phyloP scores from a whole-genome alignment of 2,797 vertebrate species.

The Eulemur albifrons region DNA sequence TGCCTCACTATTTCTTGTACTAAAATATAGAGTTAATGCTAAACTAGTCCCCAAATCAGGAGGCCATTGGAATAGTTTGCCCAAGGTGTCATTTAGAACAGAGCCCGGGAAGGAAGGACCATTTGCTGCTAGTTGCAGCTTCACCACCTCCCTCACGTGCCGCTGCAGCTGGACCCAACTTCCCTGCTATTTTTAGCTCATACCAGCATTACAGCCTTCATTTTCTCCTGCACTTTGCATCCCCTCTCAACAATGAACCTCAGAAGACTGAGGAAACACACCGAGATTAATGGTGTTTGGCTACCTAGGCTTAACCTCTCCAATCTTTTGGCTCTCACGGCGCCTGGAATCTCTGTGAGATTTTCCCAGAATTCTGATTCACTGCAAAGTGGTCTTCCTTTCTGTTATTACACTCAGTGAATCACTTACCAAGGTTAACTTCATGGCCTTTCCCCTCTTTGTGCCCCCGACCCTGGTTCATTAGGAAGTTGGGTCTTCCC shows the following conservation, averaged over 20 bases:
- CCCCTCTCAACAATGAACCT: neutral
- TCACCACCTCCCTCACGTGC: neutral
- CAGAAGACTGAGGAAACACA: neutral
- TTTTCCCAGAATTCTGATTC: conserved; percentile 56
- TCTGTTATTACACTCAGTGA: conserved; percentile 6
- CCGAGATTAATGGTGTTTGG: conserved; percentile 24
- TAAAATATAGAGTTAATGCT: neutral
- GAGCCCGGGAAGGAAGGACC: neutral
- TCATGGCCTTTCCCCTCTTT: neutral
- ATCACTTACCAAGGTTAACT: conserved; percentile 33
- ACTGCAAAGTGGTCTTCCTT: neutral
- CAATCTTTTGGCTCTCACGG: neutral
- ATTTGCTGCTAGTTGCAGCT: neutral
- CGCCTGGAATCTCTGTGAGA: neutral
- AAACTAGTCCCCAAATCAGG: neutral
- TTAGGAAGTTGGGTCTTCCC: neutral
- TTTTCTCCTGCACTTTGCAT: neutral
- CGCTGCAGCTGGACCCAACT: neutral
- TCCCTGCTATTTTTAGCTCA: neutral
- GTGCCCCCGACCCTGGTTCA: neutral
- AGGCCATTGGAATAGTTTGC: neutral
- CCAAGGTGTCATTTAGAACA: neutral
- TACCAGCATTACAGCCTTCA: neutral
- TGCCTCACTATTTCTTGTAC: neutral
- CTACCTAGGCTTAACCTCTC: neutral